A percentile compares a stretch with the other conserved stretches of the same genome.
phyloP scores from a whole-genome alignment of 2,888 invertebrate species.

The Agonopterix heracliana region DNA sequence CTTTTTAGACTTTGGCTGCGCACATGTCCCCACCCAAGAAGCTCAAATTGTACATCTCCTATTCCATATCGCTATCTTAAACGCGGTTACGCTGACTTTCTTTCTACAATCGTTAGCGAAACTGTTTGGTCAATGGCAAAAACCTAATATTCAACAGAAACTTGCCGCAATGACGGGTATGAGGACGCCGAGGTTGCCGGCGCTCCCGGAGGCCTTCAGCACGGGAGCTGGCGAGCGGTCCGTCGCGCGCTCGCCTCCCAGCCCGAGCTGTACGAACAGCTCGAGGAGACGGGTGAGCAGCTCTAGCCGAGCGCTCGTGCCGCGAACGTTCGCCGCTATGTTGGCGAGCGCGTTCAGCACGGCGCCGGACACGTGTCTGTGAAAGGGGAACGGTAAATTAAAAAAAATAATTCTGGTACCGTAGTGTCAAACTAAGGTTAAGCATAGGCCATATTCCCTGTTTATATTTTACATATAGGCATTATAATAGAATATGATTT shows the following conservation, averaged over 20 bases:
- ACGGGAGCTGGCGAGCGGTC: slow-evolving; percentile 87
- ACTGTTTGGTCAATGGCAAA: too few species aligned
- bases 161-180: slow-evolving; percentile 97
- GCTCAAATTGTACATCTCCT: too few species aligned
- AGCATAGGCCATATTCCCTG: too few species aligned
- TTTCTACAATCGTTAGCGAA: too few species aligned
- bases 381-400: neutral
- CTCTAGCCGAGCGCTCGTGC: slow-evolving; percentile 89
- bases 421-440: too few species aligned
- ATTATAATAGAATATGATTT: too few species aligned
- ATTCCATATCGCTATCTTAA: too few species aligned
- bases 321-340: slow-evolving; percentile 95
- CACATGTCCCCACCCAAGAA: too few species aligned
- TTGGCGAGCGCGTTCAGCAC: slow-evolving; percentile 98
- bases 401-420: neutral
- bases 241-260: slow-evolving; percentile 96
- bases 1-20: too few species aligned
- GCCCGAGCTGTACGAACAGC: slow-evolving; percentile 96
- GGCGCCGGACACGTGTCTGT: slow-evolving; percentile 91
- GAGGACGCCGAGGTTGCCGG: slow-evolving; percentile 97
- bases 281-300: slow-evolving; percentile 92
- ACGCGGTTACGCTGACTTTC: too few species aligned
- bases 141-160: slow-evolving; percentile 5
- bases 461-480: too few species aligned
- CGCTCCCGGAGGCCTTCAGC: slow-evolving; percentile 94